Base-by-base conservation (phyloP, 2,797 vertebrate species). In the Danio aesculapii region DNA sequence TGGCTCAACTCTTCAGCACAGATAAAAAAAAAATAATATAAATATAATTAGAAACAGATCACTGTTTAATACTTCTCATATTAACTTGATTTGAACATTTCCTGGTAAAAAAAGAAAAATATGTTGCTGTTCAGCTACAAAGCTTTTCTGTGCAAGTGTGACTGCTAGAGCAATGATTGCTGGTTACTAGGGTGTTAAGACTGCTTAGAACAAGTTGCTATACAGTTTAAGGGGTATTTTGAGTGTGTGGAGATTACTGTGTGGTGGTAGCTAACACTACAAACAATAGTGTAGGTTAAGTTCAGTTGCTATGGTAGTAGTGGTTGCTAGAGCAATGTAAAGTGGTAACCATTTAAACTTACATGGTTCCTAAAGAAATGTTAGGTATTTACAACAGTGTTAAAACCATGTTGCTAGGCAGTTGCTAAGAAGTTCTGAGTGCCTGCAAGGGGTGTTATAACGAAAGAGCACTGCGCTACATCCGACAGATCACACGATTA, bases 1-100 rank as follows among this genome's bases (percentile, higher is more conserved):
- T 73, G 62, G 81, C 76, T 81, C 53, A 69, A 44, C 53, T 80
- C 61, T 58, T 66, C 50, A 14, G 39, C 7, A 57, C 69, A 70
- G 64, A 59, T 19, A 43, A 52, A 79, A 67, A 68, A 44, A 43
- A n/a, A n/a, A n/a, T n/a, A n/a, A 73, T 30, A 30, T 30, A 30
- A 1, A 30, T 30, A 30, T 72, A 30, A 80, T 80, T 73, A 55
- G 44, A 66, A 57, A 50, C 69, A 73, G 39, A 57, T 66, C 69
- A 6, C 52, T 43, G 16, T 47, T 74, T 47, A 41, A 59, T 73
- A 57, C 55, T 49, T 30, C 30, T 52, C 11, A n/a, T 44, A 79
- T 62, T 52, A 69, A 49, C 11, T 52, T 1, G 7, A 47, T 47
- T 47, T 77, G 21, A 67, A 58, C 52, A 53, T 52, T 79, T 41